A percentile compares a stretch with the other conserved stretches of the same genome.
Conservation (phyloP, 2,888 invertebrate genomes). For the Yponomeuta sedellus region DNA sequence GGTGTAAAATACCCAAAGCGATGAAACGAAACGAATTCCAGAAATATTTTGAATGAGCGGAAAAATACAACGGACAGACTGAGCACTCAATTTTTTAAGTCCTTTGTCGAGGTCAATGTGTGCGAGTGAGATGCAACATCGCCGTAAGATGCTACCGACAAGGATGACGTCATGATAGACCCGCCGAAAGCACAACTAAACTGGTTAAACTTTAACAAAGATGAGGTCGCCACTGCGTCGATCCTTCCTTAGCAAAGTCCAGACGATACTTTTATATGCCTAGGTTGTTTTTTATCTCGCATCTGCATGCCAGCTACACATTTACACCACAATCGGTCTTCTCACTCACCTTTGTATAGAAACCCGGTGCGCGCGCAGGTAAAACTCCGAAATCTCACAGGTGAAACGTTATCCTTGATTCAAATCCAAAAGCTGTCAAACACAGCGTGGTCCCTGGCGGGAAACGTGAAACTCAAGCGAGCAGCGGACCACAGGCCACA, state of each 20-base stretch:
- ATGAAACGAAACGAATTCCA: slow-evolving; percentile 23
- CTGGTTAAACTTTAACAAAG: slow-evolving; percentile 39
- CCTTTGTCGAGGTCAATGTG: slow-evolving; percentile 26
- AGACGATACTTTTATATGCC: slow-evolving; percentile 25
- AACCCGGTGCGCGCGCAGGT: slow-evolving; percentile 71
- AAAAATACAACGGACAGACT: slow-evolving; percentile 16
- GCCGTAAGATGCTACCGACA: slow-evolving; percentile 35
- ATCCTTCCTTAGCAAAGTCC: slow-evolving; percentile 5
- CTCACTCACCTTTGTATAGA: slow-evolving; percentile 60
- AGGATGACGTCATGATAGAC: slow-evolving; percentile 52
- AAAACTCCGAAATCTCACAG: slow-evolving; percentile 69
- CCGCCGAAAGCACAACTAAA: slow-evolving; percentile 36
- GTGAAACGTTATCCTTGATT: slow-evolving; percentile 59
- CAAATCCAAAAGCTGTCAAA: slow-evolving; percentile 40
- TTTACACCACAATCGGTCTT: slow-evolving; percentile 11
- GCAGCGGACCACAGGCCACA: slow-evolving; percentile 44
- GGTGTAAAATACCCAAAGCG: slow-evolving; percentile 19
- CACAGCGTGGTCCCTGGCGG: slow-evolving; percentile 21
- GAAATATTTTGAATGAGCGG: slow-evolving; percentile 20
- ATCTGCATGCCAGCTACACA: slow-evolving; percentile 26
- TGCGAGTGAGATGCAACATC: slow-evolving; percentile 43
- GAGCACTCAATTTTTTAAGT: slow-evolving; percentile 21
- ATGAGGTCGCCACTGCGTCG: slow-evolving; percentile 16
- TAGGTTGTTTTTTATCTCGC: slow-evolving; percentile 28
- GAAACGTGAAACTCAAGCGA: slow-evolving; percentile 47